Base-by-base conservation (phyloP, 2,113 vertebrate species). In the Rhinichthys klamathensis region DNA sequence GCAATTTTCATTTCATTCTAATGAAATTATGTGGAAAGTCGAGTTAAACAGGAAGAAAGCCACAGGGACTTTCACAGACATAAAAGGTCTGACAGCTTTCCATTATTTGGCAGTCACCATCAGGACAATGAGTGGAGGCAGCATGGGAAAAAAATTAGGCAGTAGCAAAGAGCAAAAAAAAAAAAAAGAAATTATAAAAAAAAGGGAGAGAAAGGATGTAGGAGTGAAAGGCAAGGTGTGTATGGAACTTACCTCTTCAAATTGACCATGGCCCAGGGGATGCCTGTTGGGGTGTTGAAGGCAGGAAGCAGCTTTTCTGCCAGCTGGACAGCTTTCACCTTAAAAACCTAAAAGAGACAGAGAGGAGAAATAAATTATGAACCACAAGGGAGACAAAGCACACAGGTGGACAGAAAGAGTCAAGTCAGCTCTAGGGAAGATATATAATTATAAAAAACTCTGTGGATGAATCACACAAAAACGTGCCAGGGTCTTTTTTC, bases 261-360 rank as follows among this genome's bases (percentile, higher is more conserved):
- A 93, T 99, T 99, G 89, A 99, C 98, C 97, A 99, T 99, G 88
- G 98, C 98, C 98, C 98, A 99, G 70, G 98, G 98, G 94, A 99
- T 99, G 61, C 98, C 98, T 2, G 98, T 99, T 38, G 98, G 98
- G 61, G 97, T 99, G 91, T 99, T 99, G 90, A 99, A 99, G 58
- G 98, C 98, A 89, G 98, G 98, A 89, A 99, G 96, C 74, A 99
- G 96, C 89, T 99, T 99, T 92, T 98, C 97, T 18, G 98, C 98
- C 77, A 99, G 88, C 69, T 99, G 96, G n/a, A 98, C 97, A 1
- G 98, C 97, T 94, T 99, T 99, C 85, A 97, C 89, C 94, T 99
- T 99, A 92, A 99, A 99, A 56, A 99, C 94, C 98, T 99, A 88
- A 18, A 60, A 23, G 84, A 84, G 35, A 82, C 69, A 89, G 72